A percentile compares a stretch with the other conserved stretches of the same genome.
phyloP scores from a whole-genome alignment of 35 echinoderm and acorn worm genomes.

The Ptychodera flava region DNA sequence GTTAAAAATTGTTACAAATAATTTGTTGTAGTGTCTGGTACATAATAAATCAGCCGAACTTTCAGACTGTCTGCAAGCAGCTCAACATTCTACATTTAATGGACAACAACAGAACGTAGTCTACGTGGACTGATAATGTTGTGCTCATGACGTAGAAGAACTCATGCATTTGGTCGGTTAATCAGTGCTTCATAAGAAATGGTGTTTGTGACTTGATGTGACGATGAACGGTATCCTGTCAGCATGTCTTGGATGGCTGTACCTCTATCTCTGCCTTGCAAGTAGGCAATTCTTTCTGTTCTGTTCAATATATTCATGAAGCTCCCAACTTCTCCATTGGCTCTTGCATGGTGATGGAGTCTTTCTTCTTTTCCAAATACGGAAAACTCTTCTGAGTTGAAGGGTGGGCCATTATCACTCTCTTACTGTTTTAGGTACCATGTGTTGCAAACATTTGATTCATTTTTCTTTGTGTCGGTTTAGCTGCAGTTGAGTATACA shows the following conservation, averaged over 20 bases:
- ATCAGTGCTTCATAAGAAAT: slow-evolving; percentile 53
- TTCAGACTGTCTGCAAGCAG: no score
- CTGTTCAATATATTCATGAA: no score
- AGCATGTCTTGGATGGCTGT: slow-evolving; percentile 51
- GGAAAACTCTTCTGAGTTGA: slow-evolving; percentile 54
- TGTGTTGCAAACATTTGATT: slow-evolving; percentile 61
- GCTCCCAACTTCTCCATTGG: no score
- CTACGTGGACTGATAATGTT: no score
- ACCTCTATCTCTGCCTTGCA: slow-evolving; percentile 15
- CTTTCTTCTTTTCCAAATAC: slow-evolving; percentile 43
- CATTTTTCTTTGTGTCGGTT: slow-evolving; percentile 27
- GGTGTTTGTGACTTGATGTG: slow-evolving; percentile 37
- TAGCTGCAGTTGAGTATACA: slow-evolving; percentile 30
- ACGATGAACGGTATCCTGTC: slow-evolving; percentile 51
- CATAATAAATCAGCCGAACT: no score
- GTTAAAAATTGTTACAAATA: no score
- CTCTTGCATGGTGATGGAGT: no score
- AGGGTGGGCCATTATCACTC: slow-evolving; percentile 49
- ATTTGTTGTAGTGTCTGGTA: no score
- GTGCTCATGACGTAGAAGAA: no score
- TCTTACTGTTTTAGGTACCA: slow-evolving; percentile 37
- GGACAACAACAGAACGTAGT: no score
- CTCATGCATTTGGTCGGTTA: no score
- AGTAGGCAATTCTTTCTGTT: slow-evolving; percentile 37
- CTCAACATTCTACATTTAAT: no score